Conservation (phyloP, 2,113 vertebrate species). For the Cynocephalus volans region DNA sequence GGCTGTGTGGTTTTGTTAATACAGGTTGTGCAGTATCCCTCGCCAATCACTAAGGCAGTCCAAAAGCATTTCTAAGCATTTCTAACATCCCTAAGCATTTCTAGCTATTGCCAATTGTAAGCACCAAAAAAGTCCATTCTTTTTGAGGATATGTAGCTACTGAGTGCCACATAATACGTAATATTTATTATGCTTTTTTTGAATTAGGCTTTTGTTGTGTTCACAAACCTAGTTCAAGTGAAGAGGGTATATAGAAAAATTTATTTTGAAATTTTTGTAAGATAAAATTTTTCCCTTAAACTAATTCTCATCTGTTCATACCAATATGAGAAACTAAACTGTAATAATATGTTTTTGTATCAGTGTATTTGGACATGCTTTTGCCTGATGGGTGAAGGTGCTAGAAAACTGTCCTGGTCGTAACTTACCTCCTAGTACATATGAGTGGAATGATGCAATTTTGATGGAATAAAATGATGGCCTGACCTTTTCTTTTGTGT, state of each 20-base stretch:
- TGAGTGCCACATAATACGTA: background rate
- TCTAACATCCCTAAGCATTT: background rate
- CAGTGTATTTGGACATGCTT: background rate
- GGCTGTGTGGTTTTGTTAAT: background rate
- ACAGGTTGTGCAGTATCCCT: background rate
- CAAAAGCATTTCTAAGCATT: background rate
- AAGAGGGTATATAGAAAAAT: background rate
- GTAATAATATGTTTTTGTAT: background rate
- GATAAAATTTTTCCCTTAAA: background rate
- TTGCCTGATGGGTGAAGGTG: background rate
- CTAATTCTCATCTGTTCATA: background rate
- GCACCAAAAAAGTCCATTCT: background rate
- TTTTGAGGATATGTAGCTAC: background rate
- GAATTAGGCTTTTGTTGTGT: background rate
- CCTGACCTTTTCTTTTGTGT: background rate
- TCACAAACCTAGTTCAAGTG: background rate
- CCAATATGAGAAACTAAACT: background rate
- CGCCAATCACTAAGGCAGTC: background rate
- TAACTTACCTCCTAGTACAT: background rate
- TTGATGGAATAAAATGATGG: slow-evolving; percentile 36
- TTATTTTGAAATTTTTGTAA: background rate
- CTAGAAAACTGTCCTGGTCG: background rate
- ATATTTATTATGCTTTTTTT: background rate
- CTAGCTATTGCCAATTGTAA: background rate
- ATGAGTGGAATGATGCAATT: background rate